A percentile compares a stretch with the other conserved stretches of the same genome.
Conservation (phyloP, 2,888 invertebrate genomes). For the Hipparchia sbordonii region DNA sequence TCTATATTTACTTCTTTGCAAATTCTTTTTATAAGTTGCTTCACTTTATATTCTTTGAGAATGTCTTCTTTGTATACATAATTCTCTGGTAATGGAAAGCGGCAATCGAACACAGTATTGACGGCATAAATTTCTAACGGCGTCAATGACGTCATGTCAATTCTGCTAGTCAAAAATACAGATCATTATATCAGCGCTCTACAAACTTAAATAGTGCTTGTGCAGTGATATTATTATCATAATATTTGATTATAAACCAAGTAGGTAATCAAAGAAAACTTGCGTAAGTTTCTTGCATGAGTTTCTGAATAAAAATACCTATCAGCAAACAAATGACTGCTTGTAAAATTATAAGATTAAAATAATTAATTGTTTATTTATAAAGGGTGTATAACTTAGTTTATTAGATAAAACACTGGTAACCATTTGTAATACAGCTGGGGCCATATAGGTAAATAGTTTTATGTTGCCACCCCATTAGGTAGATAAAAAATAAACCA, state of each 20-base stretch:
- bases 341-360: too few species aligned
- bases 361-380: too few species aligned
- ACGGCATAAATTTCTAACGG: slow-evolving; percentile 65
- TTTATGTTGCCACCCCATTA: not conserved
- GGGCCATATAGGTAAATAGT: too few species aligned
- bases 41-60: slow-evolving; percentile 50
- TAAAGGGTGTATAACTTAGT: too few species aligned
- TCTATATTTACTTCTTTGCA: slow-evolving; percentile 51
- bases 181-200: not conserved
- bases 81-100: slow-evolving; percentile 58
- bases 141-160: slow-evolving; percentile 58
- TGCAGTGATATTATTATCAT: too few species aligned
- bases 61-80: slow-evolving; percentile 50
- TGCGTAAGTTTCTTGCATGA: too few species aligned
- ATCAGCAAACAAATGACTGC: too few species aligned
- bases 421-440: too few species aligned
- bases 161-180: slow-evolving; percentile 42
- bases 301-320: too few species aligned
- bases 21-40: slow-evolving; percentile 65
- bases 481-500: not conserved
- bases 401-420: too few species aligned
- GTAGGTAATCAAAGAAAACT: too few species aligned
- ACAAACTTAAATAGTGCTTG: not conserved
- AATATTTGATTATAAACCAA: too few species aligned
- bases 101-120: slow-evolving; percentile 62